phyloP scores from a whole-genome alignment of 2,888 invertebrate species.

The Anarsia innoxiella region DNA sequence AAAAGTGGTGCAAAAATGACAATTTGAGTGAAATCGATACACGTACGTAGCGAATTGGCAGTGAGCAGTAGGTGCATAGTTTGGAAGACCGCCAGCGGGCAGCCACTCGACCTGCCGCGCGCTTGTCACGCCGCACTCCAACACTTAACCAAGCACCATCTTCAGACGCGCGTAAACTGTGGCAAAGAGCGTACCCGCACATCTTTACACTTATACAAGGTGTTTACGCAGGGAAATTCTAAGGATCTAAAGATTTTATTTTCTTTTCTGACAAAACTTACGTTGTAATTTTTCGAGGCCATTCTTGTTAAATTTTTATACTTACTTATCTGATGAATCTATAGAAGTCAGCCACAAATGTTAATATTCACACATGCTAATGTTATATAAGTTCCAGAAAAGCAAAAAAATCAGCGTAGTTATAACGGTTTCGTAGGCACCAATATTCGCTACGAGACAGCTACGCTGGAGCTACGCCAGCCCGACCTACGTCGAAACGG shows the following conservation, averaged over 20 bases:
- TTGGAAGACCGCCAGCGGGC: conserved; percentile 52
- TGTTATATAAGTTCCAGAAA: too few species aligned
- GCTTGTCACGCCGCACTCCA: conserved; percentile 29
- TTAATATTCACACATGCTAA: too few species aligned
- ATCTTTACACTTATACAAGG: background rate
- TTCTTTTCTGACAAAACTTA: too few species aligned
- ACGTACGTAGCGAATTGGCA: conserved; percentile 41
- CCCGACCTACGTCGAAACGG: conserved; percentile 22
- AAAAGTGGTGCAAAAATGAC: too few species aligned
- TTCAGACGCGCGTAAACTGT: background rate
- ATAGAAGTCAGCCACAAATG: too few species aligned
- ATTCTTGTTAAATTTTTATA: too few species aligned
- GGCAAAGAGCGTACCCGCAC: background rate
- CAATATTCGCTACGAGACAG: conserved; percentile 35
- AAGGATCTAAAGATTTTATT: too few species aligned
- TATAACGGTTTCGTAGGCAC: conserved; percentile 9
- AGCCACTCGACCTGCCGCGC: conserved; percentile 38
- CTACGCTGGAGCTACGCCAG: conserved; percentile 45
- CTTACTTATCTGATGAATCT: too few species aligned
- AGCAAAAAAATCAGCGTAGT: conserved; percentile 5
- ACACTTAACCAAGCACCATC: background rate
- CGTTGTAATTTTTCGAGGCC: too few species aligned
- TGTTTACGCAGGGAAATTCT: too few species aligned
- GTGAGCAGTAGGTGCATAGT: conserved; percentile 37
- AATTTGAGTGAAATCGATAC: conserved; percentile 64